Conservation (phyloP, 2,888 invertebrate species). For the Ornithoptera priamus region DNA sequence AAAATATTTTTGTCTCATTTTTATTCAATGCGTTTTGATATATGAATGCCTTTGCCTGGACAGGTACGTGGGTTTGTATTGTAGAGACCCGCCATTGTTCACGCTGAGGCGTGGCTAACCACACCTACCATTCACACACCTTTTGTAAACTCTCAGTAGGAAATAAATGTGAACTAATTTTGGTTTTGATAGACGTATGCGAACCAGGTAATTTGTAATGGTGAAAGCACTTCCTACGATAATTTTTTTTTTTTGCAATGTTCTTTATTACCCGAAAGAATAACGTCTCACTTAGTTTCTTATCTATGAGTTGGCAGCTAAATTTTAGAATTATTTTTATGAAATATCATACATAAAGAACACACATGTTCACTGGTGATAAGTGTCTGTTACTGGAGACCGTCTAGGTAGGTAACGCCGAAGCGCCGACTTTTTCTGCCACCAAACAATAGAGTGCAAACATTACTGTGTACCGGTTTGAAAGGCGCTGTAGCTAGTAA, state of each 20-base stretch:
- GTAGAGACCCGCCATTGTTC: conserved; percentile 27
- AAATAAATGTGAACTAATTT: conserved; percentile 27
- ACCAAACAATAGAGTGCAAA: too few relatives aligned
- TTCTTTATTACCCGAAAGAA: not conserved
- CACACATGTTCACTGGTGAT: too few relatives aligned
- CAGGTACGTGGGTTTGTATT: conserved; percentile 29
- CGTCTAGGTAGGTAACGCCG: too few relatives aligned
- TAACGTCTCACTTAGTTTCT: too few relatives aligned
- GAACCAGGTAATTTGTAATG: conserved; percentile 14
- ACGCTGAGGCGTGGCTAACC: conserved; percentile 26
- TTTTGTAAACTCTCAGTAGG: conserved; percentile 25
- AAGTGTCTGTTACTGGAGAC: too few relatives aligned
- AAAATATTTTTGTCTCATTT: conserved; percentile 8
- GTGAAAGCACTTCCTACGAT: conserved; percentile 15
- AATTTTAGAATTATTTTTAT: too few relatives aligned
- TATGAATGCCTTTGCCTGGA: conserved; percentile 21
- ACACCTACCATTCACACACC: conserved; percentile 29
- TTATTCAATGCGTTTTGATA: conserved; percentile 18
- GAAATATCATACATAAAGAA: too few relatives aligned
- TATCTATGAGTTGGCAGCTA: too few relatives aligned
- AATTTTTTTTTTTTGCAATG: not conserved
- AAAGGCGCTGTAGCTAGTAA: too few relatives aligned
- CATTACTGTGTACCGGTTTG: too few relatives aligned
- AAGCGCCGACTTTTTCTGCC: too few relatives aligned
- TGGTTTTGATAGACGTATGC: conserved; percentile 25